These are phyloP conservation scores for Dicrurus megarhynchus DNA, from an alignment of 2,113 vertebrate genomes.

Conservation along the genomic window DNA sequence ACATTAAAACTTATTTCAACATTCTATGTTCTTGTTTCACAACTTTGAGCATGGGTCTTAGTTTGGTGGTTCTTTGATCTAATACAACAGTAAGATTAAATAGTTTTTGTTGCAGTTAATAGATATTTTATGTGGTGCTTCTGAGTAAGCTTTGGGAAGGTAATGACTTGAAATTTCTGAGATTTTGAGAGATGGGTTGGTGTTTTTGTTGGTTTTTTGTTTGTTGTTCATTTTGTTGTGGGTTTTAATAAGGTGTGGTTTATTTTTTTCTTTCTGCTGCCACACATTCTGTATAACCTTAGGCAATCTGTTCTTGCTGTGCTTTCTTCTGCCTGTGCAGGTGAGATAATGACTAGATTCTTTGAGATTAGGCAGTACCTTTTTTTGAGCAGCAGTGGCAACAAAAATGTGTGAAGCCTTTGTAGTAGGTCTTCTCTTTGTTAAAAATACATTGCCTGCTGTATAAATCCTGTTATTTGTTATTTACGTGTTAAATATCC, in stretches of 20 bases:
- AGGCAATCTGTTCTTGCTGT: background rate
- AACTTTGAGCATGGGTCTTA: background rate
- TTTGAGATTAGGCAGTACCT: background rate
- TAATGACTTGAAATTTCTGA: background rate
- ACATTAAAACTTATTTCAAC: background rate
- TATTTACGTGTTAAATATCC: background rate
- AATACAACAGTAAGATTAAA: background rate
- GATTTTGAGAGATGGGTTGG: background rate
- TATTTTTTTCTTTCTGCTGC: background rate
- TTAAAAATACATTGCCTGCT: background rate
- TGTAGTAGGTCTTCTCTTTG: background rate
- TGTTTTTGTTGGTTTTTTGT: background rate
- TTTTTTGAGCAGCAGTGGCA: background rate
- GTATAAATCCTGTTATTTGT: background rate
- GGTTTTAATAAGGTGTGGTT: background rate
- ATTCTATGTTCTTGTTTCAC: background rate
- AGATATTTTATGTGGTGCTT: background rate
- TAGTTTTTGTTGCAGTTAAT: background rate
- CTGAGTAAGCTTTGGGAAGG: background rate
- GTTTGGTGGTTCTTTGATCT: background rate
- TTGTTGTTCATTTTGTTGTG: background rate
- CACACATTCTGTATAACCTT: background rate
- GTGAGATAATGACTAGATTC: background rate
- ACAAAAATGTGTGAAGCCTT: background rate
- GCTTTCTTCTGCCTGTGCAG: background rate